phyloP scores from a whole-genome alignment of 37 sponge, comb jelly and placozoan species.

The Aphrocallistes beatrix region DNA sequence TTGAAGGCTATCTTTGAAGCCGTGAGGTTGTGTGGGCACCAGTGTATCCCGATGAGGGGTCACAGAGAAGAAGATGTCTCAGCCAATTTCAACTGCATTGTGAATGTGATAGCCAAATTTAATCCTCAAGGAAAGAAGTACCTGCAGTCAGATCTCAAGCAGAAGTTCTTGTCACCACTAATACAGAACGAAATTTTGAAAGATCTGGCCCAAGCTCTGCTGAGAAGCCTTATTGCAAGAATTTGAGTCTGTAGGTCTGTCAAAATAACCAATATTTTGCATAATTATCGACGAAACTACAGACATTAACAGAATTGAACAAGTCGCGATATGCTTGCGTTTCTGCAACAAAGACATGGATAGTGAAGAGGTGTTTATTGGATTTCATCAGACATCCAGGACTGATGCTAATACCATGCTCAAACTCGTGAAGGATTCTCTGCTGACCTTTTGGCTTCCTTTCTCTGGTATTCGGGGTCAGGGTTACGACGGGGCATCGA shows the following conservation, averaged over 20 bases:
- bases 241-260: neutral
- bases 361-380: constrained; percentile 7
- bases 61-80: constrained; percentile 8
- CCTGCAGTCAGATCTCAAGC: constrained; percentile 19
- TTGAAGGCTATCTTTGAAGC: constrained; percentile 11
- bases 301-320: constrained; percentile 9
- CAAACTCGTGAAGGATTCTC: neutral
- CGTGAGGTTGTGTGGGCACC: constrained; percentile 19
- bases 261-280: neutral
- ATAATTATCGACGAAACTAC: neutral
- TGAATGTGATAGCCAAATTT: neutral
- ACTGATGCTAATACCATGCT: constrained; percentile 17
- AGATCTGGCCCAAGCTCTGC: constrained; percentile 15
- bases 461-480: constrained; percentile 19
- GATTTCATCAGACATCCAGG: constrained; percentile 16
- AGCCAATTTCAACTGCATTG: constrained; percentile 16
- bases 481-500: neutral
- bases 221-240: constrained; percentile 17
- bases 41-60: constrained; percentile 12
- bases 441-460: constrained; percentile 14
- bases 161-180: neutral
- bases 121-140: neutral
- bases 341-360: constrained; percentile 17
- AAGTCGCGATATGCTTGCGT: neutral
- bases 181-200: constrained; percentile 12